Conservation (phyloP, 2,113 vertebrate species). For the Pomatostomus ruficeps region DNA sequence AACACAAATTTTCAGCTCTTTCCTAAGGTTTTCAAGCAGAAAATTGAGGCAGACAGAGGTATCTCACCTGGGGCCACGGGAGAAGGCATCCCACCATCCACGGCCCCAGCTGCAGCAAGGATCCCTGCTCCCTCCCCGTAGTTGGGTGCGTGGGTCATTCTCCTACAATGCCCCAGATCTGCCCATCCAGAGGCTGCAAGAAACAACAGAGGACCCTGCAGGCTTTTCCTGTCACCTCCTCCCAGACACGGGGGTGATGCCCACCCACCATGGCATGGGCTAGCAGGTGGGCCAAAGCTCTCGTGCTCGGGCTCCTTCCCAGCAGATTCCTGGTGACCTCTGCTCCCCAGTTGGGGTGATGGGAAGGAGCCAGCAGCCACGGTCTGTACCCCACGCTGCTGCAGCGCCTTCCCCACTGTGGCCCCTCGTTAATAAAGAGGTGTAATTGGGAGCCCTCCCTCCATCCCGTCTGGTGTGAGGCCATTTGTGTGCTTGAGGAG, state of each 20-base stretch:
- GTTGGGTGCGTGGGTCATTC: background rate
- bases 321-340: background rate
- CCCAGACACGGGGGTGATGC: accelerated
- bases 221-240: background rate
- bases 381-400: background rate
- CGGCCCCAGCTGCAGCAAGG: background rate
- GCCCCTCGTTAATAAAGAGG: background rate
- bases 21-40: background rate
- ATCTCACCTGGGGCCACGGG: background rate
- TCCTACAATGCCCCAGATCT: background rate
- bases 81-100: background rate
- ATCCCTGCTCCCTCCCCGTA: accelerated
- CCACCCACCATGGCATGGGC: background rate
- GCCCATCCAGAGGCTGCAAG: background rate
- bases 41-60: background rate
- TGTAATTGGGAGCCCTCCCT: background rate
- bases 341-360: background rate
- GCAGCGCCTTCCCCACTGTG: background rate
- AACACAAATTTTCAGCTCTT: accelerated
- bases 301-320: background rate
- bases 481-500: background rate
- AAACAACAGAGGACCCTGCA: accelerated
- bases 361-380: background rate
- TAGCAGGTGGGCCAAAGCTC: background rate
- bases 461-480: background rate